Evolutionary conservation across 2,888 invertebrate genomes (phyloP), one percentile per base, ranked within the genome.

Genomic region (Melinaea menophilus): DNA sequence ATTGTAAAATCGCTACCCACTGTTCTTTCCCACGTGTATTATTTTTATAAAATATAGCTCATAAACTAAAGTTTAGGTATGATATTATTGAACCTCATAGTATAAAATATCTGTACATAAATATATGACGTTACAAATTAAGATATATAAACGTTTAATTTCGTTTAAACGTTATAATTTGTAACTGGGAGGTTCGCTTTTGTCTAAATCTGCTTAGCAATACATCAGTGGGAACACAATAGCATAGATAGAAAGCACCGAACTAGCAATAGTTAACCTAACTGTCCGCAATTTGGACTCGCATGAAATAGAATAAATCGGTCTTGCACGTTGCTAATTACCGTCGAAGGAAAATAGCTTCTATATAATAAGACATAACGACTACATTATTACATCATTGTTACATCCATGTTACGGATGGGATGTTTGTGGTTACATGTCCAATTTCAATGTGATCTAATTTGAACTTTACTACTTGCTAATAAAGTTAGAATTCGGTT

Each of bases 31-130:
- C 73, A 77, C 72, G 76, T 78, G 75, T 81, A 81, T 83, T 82
- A 83, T 85, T 82, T 80, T 81, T 82, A 79, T 85, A 84, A 84
- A 85, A 86, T 85, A 88, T 80, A 69, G 80, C 76, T 79, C 86
- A 79, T 88, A 88, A 88, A 88, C 75, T 83, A 79, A 77, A 79
- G 79, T 80, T 79, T 86, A 83, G 86, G 87, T 79, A 79, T 76
- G 71, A 75, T 72, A 73, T 86, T 87, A 88, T 85, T 84, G 79
- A 81, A 78, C 79, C 74, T 71, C 78, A 73, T 79, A 77, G 78
- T 76, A 75, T 74, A 75, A 76, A 73, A 71, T 82, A 86, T 85
- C 82, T 61, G 79, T 71, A 69, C 74, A 79, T 79, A 82, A 84
- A 85, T 85, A 81, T 82, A 82, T 79, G 78, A 73, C 78, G 41